Evolutionary conservation across 2,797 vertebrate genomes (phyloP).

Genomic region (Siniperca obscura): DNA sequence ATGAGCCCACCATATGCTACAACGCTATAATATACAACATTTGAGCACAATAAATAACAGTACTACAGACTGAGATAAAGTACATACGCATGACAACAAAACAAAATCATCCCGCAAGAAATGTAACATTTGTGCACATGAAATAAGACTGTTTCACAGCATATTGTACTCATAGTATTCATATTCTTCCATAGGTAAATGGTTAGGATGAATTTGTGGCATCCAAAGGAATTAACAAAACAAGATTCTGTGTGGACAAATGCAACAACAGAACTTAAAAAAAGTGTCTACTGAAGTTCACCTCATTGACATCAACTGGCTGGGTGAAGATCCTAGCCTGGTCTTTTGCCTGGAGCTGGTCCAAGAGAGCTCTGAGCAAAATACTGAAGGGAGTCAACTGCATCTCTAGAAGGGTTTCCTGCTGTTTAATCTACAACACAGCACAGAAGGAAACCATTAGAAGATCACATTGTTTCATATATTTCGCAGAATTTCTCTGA

Average conservation of each 20-base stretch:
- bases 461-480: not conserved
- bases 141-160: not conserved
- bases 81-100: not conserved
- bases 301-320: slow-evolving; percentile 95
- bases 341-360: slow-evolving; percentile 96
- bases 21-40: no score
- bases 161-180: not conserved
- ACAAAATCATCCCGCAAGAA: not conserved
- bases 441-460: not conserved
- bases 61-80: not conserved
- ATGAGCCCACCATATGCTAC: not conserved
- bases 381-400: slow-evolving; percentile 94
- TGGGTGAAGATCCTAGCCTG: slow-evolving; percentile 94
- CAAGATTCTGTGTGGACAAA: not conserved
- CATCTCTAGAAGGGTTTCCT: slow-evolving; percentile 93
- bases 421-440: slow-evolving; percentile 89
- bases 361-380: slow-evolving; percentile 90
- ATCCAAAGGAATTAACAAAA: not conserved
- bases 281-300: slow-evolving; percentile 62
- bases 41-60: not conserved
- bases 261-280: not conserved
- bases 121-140: not conserved
- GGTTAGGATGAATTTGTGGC: no score
- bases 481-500: not conserved
- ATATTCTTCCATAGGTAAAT: not conserved